These are phyloP conservation scores for Takifugu rubripes DNA, from an alignment of 2,797 vertebrate genomes.

Conservation along the genomic window DNA sequence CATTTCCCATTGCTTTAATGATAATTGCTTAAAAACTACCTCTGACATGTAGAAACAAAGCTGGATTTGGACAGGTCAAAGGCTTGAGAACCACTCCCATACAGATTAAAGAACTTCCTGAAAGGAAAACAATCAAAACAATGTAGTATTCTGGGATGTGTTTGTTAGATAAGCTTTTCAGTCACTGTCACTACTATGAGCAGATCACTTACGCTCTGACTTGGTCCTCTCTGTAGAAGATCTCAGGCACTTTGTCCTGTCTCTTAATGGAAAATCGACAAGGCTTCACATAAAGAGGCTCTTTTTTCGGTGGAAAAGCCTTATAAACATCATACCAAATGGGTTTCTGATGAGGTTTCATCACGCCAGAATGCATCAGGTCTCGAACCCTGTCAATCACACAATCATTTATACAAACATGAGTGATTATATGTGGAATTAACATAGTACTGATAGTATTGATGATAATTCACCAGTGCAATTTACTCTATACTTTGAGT, in stretches of 20 bases:
- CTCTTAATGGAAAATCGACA: conserved; percentile 15
- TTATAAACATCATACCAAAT: conserved; percentile 87
- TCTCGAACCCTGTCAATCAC: conserved; percentile 75
- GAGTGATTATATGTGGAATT: background rate
- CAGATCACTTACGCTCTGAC: conserved; percentile 83
- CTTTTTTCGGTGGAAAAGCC: conserved; percentile 84
- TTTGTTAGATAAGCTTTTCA: too few species aligned
- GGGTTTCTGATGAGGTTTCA: conserved; percentile 76
- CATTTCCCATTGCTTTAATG: too few species aligned
- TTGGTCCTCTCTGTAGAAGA: conserved; percentile 86
- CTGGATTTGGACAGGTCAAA: conserved; percentile 78
- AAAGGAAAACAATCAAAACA: conserved; percentile 3
- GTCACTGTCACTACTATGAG: background rate
- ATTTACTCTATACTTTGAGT: background rate
- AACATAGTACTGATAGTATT: background rate
- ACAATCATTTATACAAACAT: background rate
- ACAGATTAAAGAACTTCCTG: conserved; percentile 85
- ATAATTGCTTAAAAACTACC: conserved; percentile 59
- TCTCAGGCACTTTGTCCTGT: conserved; percentile 62
- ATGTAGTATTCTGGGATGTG: background rate
- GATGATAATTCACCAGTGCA: background rate
- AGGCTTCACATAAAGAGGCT: conserved; percentile 72
- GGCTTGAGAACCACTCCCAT: conserved; percentile 74
- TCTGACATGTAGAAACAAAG: conserved; percentile 84
- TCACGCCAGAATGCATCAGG: conserved; percentile 80